These are phyloP conservation scores for Amphipoea lucens DNA, from an alignment of 2,888 invertebrate genomes.

Conservation along the genomic window DNA sequence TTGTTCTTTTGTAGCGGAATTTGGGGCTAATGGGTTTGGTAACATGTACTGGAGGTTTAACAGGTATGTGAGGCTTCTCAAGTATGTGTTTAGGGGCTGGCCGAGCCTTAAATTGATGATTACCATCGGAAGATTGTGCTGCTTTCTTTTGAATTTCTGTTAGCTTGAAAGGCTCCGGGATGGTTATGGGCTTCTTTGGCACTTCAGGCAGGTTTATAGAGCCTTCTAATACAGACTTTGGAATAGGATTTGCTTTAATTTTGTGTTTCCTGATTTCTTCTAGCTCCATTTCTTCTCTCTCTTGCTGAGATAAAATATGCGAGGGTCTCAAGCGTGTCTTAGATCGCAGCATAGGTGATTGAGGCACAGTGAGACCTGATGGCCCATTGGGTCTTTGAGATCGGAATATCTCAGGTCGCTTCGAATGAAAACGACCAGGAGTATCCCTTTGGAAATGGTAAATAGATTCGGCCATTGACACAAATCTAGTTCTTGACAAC, in stretches of 20 bases:
- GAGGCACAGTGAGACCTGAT: conserved; percentile 84
- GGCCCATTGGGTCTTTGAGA: conserved; percentile 72
- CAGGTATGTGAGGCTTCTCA: conserved; percentile 83
- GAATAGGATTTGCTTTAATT: conserved; percentile 92
- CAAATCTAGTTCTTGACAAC: conserved; percentile 85
- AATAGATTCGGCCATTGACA: conserved; percentile 91
- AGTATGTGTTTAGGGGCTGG: conserved; percentile 91
- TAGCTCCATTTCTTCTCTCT: conserved; percentile 91
- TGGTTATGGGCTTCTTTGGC: conserved; percentile 89
- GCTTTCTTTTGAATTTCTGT: conserved; percentile 89
- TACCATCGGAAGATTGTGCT: conserved; percentile 69
- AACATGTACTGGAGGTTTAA: conserved; percentile 74
- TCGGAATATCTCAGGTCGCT: conserved; percentile 75
- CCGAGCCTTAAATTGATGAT: conserved; percentile 90
- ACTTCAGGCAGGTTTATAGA: conserved; percentile 87
- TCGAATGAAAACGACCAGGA: conserved; percentile 89
- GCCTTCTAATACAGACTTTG: conserved; percentile 90
- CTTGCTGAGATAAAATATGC: conserved; percentile 89
- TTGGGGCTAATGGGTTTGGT: conserved; percentile 82
- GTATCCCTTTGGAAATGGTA: conserved; percentile 90
- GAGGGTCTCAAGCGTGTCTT: conserved; percentile 89
- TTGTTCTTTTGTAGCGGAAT: conserved; percentile 80
- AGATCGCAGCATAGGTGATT: conserved; percentile 89
- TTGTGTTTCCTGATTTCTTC: conserved; percentile 92
- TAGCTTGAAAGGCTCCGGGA: conserved; percentile 92